phyloP scores from a whole-genome alignment of 2,888 invertebrate genomes.

The Lydus trimaculatus region DNA sequence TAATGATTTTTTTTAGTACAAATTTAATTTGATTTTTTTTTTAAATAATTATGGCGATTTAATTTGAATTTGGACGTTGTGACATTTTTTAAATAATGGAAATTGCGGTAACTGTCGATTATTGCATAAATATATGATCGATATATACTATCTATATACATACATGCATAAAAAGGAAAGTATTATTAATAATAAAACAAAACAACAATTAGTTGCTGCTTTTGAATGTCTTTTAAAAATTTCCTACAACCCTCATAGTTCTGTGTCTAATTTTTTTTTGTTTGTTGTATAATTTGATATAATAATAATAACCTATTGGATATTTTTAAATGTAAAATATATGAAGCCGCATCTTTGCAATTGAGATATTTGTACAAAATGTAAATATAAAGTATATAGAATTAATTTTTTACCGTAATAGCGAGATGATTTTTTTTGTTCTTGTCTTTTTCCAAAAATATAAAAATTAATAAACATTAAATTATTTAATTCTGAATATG shows the following conservation, averaged over 20 bases:
- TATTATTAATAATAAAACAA: slow-evolving; percentile 23
- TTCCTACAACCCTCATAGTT: slow-evolving; percentile 10
- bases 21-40: slow-evolving; percentile 10
- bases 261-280: slow-evolving; percentile 35
- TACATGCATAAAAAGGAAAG: slow-evolving; percentile 20
- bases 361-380: slow-evolving; percentile 42
- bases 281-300: background rate
- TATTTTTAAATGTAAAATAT: slow-evolving; percentile 32
- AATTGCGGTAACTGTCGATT: slow-evolving; percentile 1
- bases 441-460: slow-evolving; percentile 8
- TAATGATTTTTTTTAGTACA: slow-evolving; percentile 12
- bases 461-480: background rate
- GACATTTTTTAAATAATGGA: slow-evolving; percentile 14
- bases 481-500: slow-evolving; percentile 35
- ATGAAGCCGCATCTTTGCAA: slow-evolving; percentile 21
- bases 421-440: slow-evolving; percentile 1
- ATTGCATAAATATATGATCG: background rate
- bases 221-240: slow-evolving; percentile 18
- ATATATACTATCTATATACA: slow-evolving; percentile 13
- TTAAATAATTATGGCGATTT: background rate
- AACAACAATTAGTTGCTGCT: slow-evolving; percentile 15
- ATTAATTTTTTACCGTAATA: slow-evolving; percentile 42
- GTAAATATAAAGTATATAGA: slow-evolving; percentile 45
- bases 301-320: slow-evolving; percentile 20
- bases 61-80: slow-evolving; percentile 16